Conservation (phyloP, 2,888 invertebrate species). For the Drosophila maculinotata region DNA sequence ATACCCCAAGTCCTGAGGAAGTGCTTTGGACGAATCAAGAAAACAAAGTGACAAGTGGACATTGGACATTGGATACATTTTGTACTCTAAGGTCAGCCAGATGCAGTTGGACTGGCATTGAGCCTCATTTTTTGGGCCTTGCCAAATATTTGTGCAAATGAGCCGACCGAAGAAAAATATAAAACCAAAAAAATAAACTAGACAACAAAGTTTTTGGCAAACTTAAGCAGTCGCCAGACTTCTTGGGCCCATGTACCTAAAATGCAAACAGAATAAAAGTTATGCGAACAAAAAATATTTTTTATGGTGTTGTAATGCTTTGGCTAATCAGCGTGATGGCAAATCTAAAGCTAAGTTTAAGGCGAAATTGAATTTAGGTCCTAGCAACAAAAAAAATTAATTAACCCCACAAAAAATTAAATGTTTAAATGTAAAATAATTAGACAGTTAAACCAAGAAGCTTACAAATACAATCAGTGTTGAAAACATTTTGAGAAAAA, state of each 20-base stretch:
- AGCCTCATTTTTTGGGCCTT: constrained; percentile 31
- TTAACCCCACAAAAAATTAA: constrained; percentile 61
- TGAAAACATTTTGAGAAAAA: constrained; percentile 77
- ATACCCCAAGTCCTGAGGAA: constrained; percentile 6
- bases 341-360: constrained; percentile 59
- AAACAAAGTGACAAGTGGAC: constrained; percentile 12
- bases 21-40: constrained; percentile 6
- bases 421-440: constrained; percentile 82
- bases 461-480: constrained; percentile 84
- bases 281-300: constrained; percentile 65
- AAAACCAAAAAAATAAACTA: constrained; percentile 31
- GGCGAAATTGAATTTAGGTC: constrained; percentile 66
- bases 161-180: constrained; percentile 6
- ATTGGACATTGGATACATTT: constrained; percentile 41
- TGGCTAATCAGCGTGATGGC: constrained; percentile 46
- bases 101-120: constrained; percentile 22
- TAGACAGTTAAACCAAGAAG: constrained; percentile 84
- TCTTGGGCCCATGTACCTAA: constrained; percentile 69
- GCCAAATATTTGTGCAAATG: constrained; percentile 37
- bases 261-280: constrained; percentile 24
- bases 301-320: constrained; percentile 76
- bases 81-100: constrained; percentile 52
- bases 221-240: constrained; percentile 48
- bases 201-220: constrained; percentile 33
- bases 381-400: constrained; percentile 52